phyloP scores from a whole-genome alignment of 2,888 invertebrate species.

The Gasteruption jaculator region DNA sequence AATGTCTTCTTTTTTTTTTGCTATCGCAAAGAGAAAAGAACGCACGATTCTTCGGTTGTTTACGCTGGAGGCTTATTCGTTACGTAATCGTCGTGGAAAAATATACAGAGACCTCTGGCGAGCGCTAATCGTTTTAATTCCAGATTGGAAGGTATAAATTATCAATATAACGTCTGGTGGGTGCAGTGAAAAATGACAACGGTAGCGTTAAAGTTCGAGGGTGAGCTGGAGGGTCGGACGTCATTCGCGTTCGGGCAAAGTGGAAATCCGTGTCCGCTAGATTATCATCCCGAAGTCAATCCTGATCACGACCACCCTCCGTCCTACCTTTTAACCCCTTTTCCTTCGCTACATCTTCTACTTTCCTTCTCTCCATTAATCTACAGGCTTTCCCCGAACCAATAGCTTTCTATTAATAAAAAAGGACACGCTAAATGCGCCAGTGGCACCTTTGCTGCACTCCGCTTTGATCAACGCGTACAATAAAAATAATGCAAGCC shows the following conservation, averaged over 20 bases:
- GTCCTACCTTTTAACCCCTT: constrained; percentile 20
- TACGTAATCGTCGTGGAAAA: no score
- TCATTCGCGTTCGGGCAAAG: constrained; percentile 38
- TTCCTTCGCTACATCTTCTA: constrained; percentile 15
- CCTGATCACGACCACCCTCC: constrained; percentile 37
- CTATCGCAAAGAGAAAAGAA: no score
- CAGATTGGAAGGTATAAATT: no score
- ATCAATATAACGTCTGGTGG: background rate
- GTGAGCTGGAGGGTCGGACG: constrained; percentile 19
- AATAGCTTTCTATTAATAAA: constrained; percentile 5
- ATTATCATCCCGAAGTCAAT: constrained; percentile 50
- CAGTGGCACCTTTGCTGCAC: no score
- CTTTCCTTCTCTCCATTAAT: constrained; percentile 15
- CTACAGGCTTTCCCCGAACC: constrained; percentile 15
- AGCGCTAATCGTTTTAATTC: no score
- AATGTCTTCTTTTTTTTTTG: no score
- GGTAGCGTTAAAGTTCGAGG: constrained; percentile 23
- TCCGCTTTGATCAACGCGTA: background rate
- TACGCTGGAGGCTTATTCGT: no score
- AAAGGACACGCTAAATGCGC: no score
- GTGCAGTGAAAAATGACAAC: constrained; percentile 16
- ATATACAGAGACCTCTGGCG: no score
- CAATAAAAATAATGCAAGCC: no score
- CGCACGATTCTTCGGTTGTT: no score
- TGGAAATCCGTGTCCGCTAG: constrained; percentile 51